Base-by-base conservation (phyloP, 2,797 vertebrate species). In the Takifugu rubripes region DNA sequence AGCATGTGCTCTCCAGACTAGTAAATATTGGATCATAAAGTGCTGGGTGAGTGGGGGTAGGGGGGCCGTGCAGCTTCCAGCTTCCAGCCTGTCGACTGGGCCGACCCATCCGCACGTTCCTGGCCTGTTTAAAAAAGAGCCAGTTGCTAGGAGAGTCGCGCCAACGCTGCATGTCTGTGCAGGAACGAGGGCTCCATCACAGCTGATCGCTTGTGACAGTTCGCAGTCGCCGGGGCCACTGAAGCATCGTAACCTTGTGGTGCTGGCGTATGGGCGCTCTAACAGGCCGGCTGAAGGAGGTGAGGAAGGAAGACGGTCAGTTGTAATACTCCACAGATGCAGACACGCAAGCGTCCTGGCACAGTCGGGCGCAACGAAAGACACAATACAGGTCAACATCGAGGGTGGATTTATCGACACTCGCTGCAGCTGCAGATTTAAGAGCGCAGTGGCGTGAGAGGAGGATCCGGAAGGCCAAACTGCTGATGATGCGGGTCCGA, bases 181-280 rank as follows among this genome's bases (percentile, higher is more conserved):
- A 83, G 75, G 78, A 84, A 87, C 78, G 76, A 84, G 77, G 84
- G 82, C 84, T 88, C 81, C 81, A 85, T 88, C 84, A 86, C 77
- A 80, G 72, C 71, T 88, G 85, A 90, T 90, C 83, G 75, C 79
- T 85, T 87, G 84, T 88, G 86, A 90, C 88, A 90, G 88, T 85
- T 87, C 84, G 83, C 85, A 87, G 87, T 88, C 76, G 77, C 84
- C 61, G 67, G 68, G 82, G 83, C 87, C 86, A 85, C 80, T 87
- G 87, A 84, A 87, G 88, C 84, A 82, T 86, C 83, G 77, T 86
- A 89, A 87, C 87, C 87, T 89, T 88, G 85, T 86, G 84, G 79
- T 84, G 82, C 80, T 76, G 84, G 85, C 82, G 86, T 79, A 86
- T 61, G 74, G 77, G 81, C 79, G 81, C 67, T 89, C 72, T 84